phyloP scores from a whole-genome alignment of 2,797 vertebrate genomes.

The Pampus argenteus region DNA sequence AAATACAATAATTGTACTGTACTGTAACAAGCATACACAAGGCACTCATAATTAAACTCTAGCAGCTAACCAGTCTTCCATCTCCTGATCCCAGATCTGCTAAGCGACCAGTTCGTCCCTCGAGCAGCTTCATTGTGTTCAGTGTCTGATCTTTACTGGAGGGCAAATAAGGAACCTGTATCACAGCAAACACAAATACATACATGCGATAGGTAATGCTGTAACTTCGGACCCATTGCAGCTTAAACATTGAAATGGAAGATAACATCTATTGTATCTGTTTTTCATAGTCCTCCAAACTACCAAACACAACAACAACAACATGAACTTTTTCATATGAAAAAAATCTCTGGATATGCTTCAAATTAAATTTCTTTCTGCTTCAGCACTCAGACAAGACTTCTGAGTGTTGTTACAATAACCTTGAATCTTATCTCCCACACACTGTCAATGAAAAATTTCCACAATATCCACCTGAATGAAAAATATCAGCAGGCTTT shows the following conservation, averaged over 20 bases:
- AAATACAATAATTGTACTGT: too few relatives aligned
- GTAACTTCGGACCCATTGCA: neutral
- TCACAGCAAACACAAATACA: slow-evolving; percentile 38
- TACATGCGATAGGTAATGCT: neutral
- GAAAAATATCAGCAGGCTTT: neutral
- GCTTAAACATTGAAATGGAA: neutral
- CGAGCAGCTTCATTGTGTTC: slow-evolving; percentile 81
- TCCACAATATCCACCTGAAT: slow-evolving; percentile 9
- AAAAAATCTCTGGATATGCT: slow-evolving; percentile 1
- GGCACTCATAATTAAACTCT: neutral
- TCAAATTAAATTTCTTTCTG: slow-evolving; percentile 16
- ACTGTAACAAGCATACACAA: too few relatives aligned
- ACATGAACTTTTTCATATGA: neutral
- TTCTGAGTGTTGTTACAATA: slow-evolving; percentile 5
- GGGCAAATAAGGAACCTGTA: slow-evolving; percentile 85
- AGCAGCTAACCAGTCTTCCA: slow-evolving; percentile 79
- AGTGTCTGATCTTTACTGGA: slow-evolving; percentile 78
- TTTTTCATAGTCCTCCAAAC: too few relatives aligned
- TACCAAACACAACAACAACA: neutral
- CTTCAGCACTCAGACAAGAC: neutral
- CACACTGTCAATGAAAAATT: slow-evolving; percentile 8
- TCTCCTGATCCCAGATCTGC: slow-evolving; percentile 87
- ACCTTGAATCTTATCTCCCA: slow-evolving; percentile 29
- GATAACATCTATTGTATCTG: neutral
- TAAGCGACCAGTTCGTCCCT: slow-evolving; percentile 77